phyloP scores from a whole-genome alignment of 1,140 invertebrate genomes.

The Oreohelix idahoensis region DNA sequence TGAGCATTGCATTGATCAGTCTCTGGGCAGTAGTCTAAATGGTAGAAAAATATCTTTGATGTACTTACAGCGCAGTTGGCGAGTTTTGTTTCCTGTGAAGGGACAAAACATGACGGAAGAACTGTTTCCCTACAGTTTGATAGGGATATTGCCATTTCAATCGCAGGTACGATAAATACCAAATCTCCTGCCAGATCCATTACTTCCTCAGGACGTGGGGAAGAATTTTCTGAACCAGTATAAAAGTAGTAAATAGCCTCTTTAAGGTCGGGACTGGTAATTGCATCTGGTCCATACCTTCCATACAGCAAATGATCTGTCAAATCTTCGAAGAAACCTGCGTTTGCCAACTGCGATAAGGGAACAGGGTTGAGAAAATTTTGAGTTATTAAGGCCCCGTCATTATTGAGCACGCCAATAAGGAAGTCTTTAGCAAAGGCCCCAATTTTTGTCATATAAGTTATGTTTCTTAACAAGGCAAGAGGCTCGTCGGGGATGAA shows the following conservation, averaged over 20 bases:
- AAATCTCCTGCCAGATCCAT: constrained; percentile 22
- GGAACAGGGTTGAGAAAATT: constrained; percentile 23
- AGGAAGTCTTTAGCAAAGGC: constrained; percentile 23
- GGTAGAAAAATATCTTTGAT: constrained; percentile 3
- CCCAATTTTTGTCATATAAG: constrained; percentile 1
- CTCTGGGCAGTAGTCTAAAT: constrained; percentile 30
- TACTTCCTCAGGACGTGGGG: neutral
- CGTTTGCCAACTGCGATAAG: neutral
- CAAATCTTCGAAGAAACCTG: constrained; percentile 10
- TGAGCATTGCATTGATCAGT: neutral
- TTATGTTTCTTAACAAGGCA: neutral
- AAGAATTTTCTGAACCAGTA: neutral
- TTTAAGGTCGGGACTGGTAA: neutral
- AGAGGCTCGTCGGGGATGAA: constrained; percentile 28
- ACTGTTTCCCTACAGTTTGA: neutral
- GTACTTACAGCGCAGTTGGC: neutral
- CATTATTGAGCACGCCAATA: constrained; percentile 18
- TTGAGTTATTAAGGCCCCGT: neutral
- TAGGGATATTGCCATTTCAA: constrained; percentile 21
- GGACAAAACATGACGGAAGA: neutral
- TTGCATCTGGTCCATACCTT: neutral
- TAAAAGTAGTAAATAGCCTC: constrained; percentile 18
- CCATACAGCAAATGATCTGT: neutral
- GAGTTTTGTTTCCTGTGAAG: no score
- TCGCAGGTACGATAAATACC: constrained; percentile 10